A percentile compares a stretch with the other conserved stretches of the same genome.
Evolutionary conservation across 2,888 invertebrate genomes (phyloP).

Genomic region (Lymantria monacha): DNA sequence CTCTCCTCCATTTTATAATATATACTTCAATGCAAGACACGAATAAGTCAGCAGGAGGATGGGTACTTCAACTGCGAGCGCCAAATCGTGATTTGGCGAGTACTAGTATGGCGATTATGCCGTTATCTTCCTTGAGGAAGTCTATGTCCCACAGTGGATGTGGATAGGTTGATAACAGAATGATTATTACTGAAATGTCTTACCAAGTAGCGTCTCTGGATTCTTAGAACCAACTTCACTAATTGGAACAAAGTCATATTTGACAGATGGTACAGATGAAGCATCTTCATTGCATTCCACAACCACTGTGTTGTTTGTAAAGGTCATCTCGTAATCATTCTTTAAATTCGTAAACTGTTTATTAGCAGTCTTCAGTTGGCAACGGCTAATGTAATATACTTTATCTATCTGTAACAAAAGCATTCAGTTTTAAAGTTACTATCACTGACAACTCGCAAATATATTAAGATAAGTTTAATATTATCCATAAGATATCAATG

Average conservation of each 20-base stretch:
- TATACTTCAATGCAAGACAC: too few species aligned
- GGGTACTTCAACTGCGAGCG: too few species aligned
- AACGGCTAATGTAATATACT: conserved; percentile 93
- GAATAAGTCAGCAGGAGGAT: too few species aligned
- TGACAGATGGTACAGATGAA: conserved; percentile 87
- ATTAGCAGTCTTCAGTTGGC: conserved; percentile 95
- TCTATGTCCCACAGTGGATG: too few species aligned
- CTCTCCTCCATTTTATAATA: too few species aligned
- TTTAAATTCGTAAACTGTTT: conserved; percentile 91
- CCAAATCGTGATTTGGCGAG: too few species aligned
- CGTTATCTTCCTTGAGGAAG: too few species aligned
- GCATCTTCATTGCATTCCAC: conserved; percentile 82
- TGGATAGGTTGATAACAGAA: too few species aligned
- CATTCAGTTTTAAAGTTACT: neutral
- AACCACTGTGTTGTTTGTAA: conserved; percentile 87
- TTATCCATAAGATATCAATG: too few species aligned
- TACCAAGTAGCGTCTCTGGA: conserved; percentile 88
- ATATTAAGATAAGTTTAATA: too few species aligned
- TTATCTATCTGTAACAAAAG: conserved; percentile 84
- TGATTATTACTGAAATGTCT: conserved; percentile 37
- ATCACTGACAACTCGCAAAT: too few species aligned
- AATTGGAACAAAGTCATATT: conserved; percentile 90
- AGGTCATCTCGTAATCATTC: conserved; percentile 98
- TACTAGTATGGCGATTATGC: too few species aligned
- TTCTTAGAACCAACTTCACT: conserved; percentile 86